phyloP scores from a whole-genome alignment of 2,888 invertebrate species.

The Sturmia bella region DNA sequence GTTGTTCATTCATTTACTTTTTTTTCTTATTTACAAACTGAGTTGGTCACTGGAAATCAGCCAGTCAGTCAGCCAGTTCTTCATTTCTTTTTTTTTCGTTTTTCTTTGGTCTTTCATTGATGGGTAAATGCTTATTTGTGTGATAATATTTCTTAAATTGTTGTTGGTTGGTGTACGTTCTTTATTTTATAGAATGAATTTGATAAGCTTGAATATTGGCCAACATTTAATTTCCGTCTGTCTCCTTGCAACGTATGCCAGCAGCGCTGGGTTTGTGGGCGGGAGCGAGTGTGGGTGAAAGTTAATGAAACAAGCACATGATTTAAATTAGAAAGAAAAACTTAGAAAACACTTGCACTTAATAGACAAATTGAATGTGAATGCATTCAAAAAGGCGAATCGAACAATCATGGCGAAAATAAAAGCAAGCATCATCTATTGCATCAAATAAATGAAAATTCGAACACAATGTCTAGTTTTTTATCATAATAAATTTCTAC shows the following conservation, averaged over 20 bases:
- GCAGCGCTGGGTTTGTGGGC: not conserved
- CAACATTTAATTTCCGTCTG: conserved; percentile 70
- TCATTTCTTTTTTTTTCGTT: conserved; percentile 14
- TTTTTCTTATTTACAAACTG: conserved; percentile 24
- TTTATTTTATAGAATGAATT: conserved; percentile 32
- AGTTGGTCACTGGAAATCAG: conserved; percentile 52
- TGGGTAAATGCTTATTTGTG: conserved; percentile 55
- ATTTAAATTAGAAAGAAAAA: conserved; percentile 22
- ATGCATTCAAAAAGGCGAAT: conserved; percentile 8
- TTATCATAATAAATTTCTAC: too few species aligned
- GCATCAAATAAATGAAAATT: too few species aligned
- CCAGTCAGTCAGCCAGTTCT: conserved; percentile 28
- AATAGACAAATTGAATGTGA: conserved; percentile 46
- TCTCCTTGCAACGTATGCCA: conserved; percentile 14
- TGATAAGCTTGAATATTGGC: conserved; percentile 66
- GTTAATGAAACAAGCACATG: conserved; percentile 2
- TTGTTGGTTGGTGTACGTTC: conserved; percentile 25
- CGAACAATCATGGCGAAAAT: not conserved
- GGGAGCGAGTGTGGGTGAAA: conserved; percentile 6
- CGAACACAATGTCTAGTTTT: too few species aligned
- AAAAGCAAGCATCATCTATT: too few species aligned
- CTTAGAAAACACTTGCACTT: not conserved
- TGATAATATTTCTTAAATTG: conserved; percentile 42
- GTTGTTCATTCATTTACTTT: conserved; percentile 62
- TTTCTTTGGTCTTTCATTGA: conserved; percentile 43